Evolutionary conservation across 2,113 vertebrate genomes (phyloP), one percentile per base, ranked within the genome.

Genomic region (Laterallus jamaicensis): DNA sequence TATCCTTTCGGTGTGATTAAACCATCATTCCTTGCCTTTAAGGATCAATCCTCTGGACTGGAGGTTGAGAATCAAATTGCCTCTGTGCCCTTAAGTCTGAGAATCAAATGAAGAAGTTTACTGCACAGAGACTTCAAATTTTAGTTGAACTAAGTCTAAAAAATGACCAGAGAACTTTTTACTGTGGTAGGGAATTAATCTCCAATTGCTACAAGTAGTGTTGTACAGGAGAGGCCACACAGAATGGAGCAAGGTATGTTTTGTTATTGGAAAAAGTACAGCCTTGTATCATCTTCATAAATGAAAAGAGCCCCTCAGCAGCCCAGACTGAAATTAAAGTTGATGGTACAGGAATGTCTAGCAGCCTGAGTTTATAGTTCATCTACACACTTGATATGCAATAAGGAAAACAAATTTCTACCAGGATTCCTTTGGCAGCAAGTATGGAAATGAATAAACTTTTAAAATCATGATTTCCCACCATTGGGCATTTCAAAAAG

Each of bases 1-100:
- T 92, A 92, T 95, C 91, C 92, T 93, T 96, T 95, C 3, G 49
- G 76, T 97, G 94, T 97, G 97, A 97, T 97, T 97, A 97, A 97
- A 95, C 95, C 79, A 96, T 96, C 96, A 96, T 86, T 97, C 91
- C 95, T 93, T 93, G 95, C 94, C 93, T 96, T 96, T 93, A 95
- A 95, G 94, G 91, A 96, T 96, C 92, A 96, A 11, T 96, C 93
- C 87, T 94, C 82, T 54, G 42, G 69, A 90, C 74, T 55, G 55
- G 66, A 96, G 79, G 59, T 81, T 93, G 80, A 83, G 82, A 97
- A 97, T 97, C 93, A 94, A 96, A 97, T 97, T 97, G 82, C 93
- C 40, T 93, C 44, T 3, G 29, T 96, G 95, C 95, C 95, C 97
- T 95, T 84, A 92, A 96, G 97, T 96, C 91, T 93, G 87, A 93